Base-by-base conservation (phyloP, 2,888 invertebrate species). In the Tetropium fuscum region DNA sequence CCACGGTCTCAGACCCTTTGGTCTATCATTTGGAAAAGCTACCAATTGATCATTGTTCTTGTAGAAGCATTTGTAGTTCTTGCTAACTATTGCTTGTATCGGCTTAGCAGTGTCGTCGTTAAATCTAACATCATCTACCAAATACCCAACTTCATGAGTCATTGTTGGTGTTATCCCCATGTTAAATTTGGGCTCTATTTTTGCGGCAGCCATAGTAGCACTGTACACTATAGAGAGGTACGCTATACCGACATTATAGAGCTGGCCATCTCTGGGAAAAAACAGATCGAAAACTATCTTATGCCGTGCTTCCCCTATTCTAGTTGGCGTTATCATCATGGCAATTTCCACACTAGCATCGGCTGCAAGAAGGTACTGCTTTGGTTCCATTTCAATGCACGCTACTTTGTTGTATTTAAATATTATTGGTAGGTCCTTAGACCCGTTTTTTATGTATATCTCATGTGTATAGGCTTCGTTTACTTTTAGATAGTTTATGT, bases 401-500 rank as follows among this genome's bases (percentile, higher is more conserved):
- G 71, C 66, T 2, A 77, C 57, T 66, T 77, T 75, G 10, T 63
- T 54, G 47, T 74, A 73, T 32, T 58, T 63, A n/a, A 72, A 41
- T 3, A 58, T 67, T 4, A 77, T 69, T 3, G 79, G 74, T 7
- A 76, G 54, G 43, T 57, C 45, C 6, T 45, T 53, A 0, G 78
- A 78, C 3, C 51, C 32, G 51, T 79, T 79, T 18, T 63, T 58
- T 7, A 78, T 51, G 3, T 53, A 63, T 3, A 77, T 38, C 5
- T 58, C 64, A 16, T 70, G 60, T 0, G 30, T 11, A 40, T 74
- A 76, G 72, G 25, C 72, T 76, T 69, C 81, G 78, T 72, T 65
- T 1, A 86, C 74, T 30, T 68, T 34, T 6, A 87, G 76, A 27
- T 84, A 76, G 1, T 82, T 82, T 61, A 87, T 83, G 60, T 83